Evolutionary conservation across 2,113 vertebrate species (phyloP).

Genomic region (Sciurus niger): DNA sequence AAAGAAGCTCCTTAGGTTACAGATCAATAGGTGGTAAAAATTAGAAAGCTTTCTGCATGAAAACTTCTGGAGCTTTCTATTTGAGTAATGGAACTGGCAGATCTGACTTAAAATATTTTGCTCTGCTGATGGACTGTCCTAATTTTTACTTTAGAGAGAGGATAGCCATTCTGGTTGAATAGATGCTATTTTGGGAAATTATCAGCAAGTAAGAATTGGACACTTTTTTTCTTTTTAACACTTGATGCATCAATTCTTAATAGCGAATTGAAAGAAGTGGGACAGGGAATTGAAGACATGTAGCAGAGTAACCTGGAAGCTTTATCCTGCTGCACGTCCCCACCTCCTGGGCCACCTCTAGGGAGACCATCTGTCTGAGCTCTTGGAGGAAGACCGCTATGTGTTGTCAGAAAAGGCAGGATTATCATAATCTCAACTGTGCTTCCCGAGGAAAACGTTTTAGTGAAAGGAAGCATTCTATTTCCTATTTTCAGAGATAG

Average conservation of each 20-base stretch:
- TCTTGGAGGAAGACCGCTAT: not conserved
- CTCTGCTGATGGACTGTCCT: not conserved
- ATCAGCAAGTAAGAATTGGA: conserved; percentile 15
- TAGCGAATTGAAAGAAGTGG: not conserved
- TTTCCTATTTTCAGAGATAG: conserved; percentile 71
- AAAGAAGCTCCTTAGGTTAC: conserved; percentile 51
- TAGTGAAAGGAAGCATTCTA: conserved; percentile 65
- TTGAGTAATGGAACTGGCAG: not conserved
- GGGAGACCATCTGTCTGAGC: not conserved
- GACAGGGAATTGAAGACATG: not conserved
- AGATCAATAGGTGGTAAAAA: not conserved
- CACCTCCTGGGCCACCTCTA: not conserved
- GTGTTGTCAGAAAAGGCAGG: not conserved
- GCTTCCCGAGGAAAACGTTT: conserved; percentile 69
- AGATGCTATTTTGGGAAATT: conserved; percentile 56
- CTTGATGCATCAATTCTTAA: not conserved
- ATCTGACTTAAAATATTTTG: conserved; percentile 57
- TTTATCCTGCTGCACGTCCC: not conserved
- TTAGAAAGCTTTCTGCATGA: conserved; percentile 19
- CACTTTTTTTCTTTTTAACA: not conserved
- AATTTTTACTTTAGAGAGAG: conserved; percentile 54
- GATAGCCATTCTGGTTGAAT: not conserved
- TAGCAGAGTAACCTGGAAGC: not conserved
- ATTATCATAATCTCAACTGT: not conserved
- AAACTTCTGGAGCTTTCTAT: not conserved